phyloP scores from a whole-genome alignment of 2,888 invertebrate genomes.

The Zootermopsis nevadensis region DNA sequence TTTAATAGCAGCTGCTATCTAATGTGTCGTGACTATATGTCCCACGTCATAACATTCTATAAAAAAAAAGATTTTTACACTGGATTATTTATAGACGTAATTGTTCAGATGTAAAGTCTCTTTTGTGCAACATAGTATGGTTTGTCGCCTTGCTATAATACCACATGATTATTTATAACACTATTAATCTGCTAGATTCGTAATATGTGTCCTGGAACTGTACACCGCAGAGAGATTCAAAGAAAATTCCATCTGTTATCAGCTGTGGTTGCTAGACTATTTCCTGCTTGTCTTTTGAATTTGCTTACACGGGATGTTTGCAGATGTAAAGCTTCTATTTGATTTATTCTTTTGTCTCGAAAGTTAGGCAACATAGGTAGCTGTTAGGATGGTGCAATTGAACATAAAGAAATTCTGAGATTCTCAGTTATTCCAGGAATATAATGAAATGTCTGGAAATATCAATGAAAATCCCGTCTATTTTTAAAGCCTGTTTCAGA shows the following conservation, averaged over 20 bases:
- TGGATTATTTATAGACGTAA: background rate
- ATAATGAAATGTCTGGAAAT: too few relatives aligned
- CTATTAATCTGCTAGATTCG: background rate
- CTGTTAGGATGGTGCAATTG: background rate
- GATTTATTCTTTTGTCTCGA: background rate
- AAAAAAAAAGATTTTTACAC: background rate
- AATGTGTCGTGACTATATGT: constrained; percentile 43
- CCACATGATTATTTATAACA: too few relatives aligned
- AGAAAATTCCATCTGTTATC: background rate
- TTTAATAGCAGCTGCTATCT: constrained; percentile 16
- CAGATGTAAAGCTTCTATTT: background rate
- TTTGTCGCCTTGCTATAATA: background rate
- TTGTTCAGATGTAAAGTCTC: background rate
- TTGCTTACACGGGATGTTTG: background rate
- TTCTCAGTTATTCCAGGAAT: too few relatives aligned
- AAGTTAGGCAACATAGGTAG: background rate
- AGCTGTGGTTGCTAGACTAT: background rate
- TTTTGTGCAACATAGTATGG: background rate
- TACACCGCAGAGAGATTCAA: background rate
- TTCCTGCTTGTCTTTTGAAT: background rate
- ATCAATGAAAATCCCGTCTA: too few relatives aligned
- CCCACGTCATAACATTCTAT: constrained; percentile 39
- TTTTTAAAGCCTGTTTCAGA: too few relatives aligned
- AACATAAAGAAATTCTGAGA: too few relatives aligned
- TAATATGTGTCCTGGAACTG: background rate